phyloP scores from a whole-genome alignment of 2,113 vertebrate species.

The Crypturellus undulatus region DNA sequence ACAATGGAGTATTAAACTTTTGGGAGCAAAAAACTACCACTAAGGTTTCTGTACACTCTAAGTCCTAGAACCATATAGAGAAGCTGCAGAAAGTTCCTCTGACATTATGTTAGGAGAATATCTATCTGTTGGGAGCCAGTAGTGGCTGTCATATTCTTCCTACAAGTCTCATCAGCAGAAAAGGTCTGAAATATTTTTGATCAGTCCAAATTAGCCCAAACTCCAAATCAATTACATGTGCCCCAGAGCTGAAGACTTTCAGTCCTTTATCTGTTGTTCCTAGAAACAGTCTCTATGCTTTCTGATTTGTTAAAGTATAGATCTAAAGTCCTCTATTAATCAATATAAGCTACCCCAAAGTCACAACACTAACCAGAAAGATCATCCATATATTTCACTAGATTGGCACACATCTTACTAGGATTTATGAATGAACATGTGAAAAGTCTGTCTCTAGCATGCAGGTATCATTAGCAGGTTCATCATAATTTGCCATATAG shows the following conservation, averaged over 20 bases:
- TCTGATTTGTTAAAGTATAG: not conserved
- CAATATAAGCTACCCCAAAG: not conserved
- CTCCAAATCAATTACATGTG: not conserved
- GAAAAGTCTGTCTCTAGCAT: not conserved
- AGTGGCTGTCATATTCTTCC: constrained; percentile 49
- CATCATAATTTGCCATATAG: not conserved
- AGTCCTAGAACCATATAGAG: not conserved
- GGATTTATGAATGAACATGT: not conserved
- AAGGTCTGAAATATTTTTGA: not conserved
- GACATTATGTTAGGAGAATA: not conserved
- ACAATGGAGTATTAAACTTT: not conserved
- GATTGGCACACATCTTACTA: not conserved
- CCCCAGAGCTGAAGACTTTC: constrained; percentile 26
- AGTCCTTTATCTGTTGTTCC: constrained; percentile 38
- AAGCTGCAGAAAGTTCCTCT: not conserved
- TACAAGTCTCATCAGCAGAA: not conserved
- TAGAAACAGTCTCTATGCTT: constrained; percentile 34
- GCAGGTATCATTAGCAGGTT: not conserved
- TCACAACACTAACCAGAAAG: not conserved
- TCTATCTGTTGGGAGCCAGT: not conserved
- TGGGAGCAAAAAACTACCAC: not conserved
- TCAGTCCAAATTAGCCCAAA: not conserved
- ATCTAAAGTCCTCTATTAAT: not conserved
- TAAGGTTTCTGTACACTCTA: not conserved
- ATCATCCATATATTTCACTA: not conserved